Percentiles rank a stretch among this genome's conserved stretches.
Conservation (phyloP, 2,888 invertebrate genomes). For the Eudasyphora cyanicolor region DNA sequence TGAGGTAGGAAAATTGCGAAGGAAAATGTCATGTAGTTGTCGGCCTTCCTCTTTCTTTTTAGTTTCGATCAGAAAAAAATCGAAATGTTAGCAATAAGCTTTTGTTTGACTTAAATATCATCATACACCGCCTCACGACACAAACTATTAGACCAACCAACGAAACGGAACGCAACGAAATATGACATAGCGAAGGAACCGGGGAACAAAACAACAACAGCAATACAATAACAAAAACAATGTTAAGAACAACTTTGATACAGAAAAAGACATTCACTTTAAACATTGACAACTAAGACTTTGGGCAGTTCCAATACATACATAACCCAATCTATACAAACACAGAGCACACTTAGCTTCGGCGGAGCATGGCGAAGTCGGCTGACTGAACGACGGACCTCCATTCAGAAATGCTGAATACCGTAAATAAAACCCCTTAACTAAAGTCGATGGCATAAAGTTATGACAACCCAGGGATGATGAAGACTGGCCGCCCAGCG, state of each 20-base stretch:
- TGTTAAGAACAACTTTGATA: conserved; percentile 3
- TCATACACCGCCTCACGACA: not conserved
- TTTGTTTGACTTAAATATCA: conserved; percentile 55
- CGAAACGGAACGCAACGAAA: not conserved
- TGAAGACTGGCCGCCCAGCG: not conserved
- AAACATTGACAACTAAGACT: conserved; percentile 36
- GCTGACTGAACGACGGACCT: not conserved
- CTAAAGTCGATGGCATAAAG: conserved; percentile 41
- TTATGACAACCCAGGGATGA: conserved; percentile 30
- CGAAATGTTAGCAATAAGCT: conserved; percentile 44
- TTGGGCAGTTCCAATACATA: not conserved
- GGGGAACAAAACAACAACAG: not conserved
- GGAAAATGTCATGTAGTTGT: not conserved
- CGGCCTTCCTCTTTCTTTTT: conserved; percentile 47
- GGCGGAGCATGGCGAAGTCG: too few relatives aligned
- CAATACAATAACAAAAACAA: not conserved
- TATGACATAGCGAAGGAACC: not conserved
- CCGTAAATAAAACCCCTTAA: conserved; percentile 48
- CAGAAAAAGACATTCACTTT: conserved; percentile 23
- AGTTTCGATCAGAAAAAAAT: not conserved
- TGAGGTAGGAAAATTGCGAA: too few relatives aligned
- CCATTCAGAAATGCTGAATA: conserved; percentile 19
- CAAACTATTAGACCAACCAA: not conserved
- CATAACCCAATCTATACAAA: conserved; percentile 12
- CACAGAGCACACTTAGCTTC: not conserved